Conservation (phyloP, 2,797 vertebrate species). For the Schizopygopsis malacanthus region DNA sequence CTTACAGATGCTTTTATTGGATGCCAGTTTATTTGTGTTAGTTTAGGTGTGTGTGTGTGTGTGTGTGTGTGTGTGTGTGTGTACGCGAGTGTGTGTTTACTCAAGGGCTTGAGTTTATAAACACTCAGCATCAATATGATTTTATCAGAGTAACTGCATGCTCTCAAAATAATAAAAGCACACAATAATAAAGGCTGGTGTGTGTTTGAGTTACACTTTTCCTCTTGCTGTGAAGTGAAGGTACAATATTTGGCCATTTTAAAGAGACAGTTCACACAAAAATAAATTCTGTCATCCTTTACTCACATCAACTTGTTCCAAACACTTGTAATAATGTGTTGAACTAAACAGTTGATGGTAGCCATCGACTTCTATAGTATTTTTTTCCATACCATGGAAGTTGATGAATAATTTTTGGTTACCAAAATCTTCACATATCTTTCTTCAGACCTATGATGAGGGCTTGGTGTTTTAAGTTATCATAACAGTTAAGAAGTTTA, state of each 20-base stretch:
- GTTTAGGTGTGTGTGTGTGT: constrained; percentile 70
- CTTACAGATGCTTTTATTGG: constrained; percentile 79
- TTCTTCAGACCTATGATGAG: neutral
- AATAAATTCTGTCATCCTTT: neutral
- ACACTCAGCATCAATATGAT: constrained; percentile 24
- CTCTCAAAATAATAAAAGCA: constrained; percentile 13
- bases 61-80: constrained; percentile 38
- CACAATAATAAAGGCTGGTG: neutral
- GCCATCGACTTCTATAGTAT: too few relatives aligned
- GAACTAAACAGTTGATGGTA: neutral
- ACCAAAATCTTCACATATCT: too few relatives aligned
- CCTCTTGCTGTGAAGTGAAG: too few relatives aligned
- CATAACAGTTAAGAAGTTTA: neutral
- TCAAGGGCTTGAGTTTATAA: constrained; percentile 1
- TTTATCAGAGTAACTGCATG: neutral
- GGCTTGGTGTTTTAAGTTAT: neutral
- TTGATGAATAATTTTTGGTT: neutral
- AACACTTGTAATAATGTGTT: neutral
- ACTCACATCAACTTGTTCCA: neutral
- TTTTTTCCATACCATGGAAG: neutral
- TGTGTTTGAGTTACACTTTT: neutral
- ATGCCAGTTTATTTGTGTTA: constrained; percentile 77
- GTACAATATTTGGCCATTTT: neutral
- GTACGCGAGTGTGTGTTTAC: neutral
- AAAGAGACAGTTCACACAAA: neutral